These are phyloP conservation scores for Trachelus tabidus DNA, from an alignment of 2,888 invertebrate genomes.

Conservation along the genomic window DNA sequence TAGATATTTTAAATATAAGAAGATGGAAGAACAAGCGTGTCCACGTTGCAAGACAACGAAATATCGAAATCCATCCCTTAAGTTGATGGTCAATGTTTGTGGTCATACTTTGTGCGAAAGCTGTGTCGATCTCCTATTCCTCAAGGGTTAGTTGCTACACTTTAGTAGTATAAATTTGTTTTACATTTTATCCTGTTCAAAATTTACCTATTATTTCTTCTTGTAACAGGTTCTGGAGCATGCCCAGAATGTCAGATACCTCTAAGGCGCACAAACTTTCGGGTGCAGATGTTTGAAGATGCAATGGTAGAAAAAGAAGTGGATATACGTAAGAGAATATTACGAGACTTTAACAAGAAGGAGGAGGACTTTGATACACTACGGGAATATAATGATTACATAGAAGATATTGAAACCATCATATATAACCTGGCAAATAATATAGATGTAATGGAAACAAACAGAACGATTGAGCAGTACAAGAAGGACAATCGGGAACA, in stretches of 20 bases:
- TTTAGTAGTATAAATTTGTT: background rate
- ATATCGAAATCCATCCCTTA: conserved; percentile 95
- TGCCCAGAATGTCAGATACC: conserved; percentile 95
- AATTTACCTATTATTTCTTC: conserved; percentile 8
- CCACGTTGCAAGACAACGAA: conserved; percentile 97
- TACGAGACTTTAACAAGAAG: conserved; percentile 93
- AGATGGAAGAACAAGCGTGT: conserved; percentile 87
- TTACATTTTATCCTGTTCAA: background rate
- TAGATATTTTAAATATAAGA: conserved; percentile 9
- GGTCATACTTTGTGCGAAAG: conserved; percentile 98
- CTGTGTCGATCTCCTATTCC: conserved; percentile 95
- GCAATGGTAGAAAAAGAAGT: conserved; percentile 97
- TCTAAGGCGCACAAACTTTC: conserved; percentile 87
- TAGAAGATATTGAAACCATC: conserved; percentile 94
- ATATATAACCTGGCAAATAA: conserved; percentile 92
- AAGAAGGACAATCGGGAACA: conserved; percentile 90
- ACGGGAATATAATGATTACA: conserved; percentile 93
- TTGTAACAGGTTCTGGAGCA: conserved; percentile 82
- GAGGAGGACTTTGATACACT: conserved; percentile 91
- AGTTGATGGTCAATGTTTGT: conserved; percentile 98
- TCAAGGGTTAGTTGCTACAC: conserved; percentile 78
- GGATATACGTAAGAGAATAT: conserved; percentile 89
- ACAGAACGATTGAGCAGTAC: conserved; percentile 90
- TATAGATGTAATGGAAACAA: conserved; percentile 88
- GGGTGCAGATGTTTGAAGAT: conserved; percentile 97